Percentiles rank a stretch among this genome's conserved stretches.
phyloP scores from a whole-genome alignment of 2,888 invertebrate species.

The Himalopsyche tibetana region DNA sequence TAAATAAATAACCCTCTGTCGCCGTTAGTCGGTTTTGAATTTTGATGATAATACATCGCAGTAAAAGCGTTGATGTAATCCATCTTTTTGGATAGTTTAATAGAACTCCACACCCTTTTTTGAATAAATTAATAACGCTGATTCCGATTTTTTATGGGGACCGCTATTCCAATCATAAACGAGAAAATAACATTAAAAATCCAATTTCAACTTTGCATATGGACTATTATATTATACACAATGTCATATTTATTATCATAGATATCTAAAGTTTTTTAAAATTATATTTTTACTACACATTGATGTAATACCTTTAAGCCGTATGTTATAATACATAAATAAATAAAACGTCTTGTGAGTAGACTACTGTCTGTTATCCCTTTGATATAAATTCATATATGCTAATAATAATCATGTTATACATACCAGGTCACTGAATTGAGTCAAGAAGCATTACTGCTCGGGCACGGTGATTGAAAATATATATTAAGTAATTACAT shows the following conservation, averaged over 20 bases:
- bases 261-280: neutral
- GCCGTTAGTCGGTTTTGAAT: neutral
- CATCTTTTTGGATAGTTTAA: conserved; percentile 8
- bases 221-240: neutral
- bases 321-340: neutral
- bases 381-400: too few species aligned
- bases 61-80: conserved; percentile 5
- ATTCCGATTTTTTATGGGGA: neutral
- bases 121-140: conserved; percentile 28
- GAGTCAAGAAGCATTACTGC: too few species aligned
- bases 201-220: conserved; percentile 17
- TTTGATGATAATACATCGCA: neutral
- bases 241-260: neutral
- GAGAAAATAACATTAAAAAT: conserved; percentile 11
- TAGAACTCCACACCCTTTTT: neutral
- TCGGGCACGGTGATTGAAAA: too few species aligned
- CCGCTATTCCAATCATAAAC: neutral
- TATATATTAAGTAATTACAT: too few species aligned
- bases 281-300: neutral
- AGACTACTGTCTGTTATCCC: neutral
- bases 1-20: neutral
- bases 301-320: neutral
- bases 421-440: too few species aligned
- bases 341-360: neutral
- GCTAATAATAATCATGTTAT: too few species aligned